Base-by-base conservation (phyloP, 2,113 vertebrate species). In the Corvus moneduloides region DNA sequence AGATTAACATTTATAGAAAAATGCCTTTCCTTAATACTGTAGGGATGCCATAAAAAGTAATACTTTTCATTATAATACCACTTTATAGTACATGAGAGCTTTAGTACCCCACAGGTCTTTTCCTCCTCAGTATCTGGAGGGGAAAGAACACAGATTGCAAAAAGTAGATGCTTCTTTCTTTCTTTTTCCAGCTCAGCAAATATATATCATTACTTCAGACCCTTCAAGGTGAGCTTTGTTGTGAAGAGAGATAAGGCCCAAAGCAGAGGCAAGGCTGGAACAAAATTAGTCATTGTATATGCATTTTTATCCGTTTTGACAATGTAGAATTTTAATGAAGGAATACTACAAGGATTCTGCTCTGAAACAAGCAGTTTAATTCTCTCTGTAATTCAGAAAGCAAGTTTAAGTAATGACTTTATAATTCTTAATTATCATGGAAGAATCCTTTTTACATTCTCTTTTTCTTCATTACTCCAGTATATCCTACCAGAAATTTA, bases 261-360 rank as follows among this genome's bases (percentile, higher is more conserved):
- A 44, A 67, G 81, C 61, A 93, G 81, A 73, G 82, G 84, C 35
- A 84, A 90, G 80, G 87, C 32, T 43, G 90, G 89, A 85, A 83
- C 58, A 63, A 44, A 62, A 92, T 73, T 62, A 76, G 93, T 94
- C 77, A 73, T 54, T 64, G 72, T 28, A 84, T 75, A 32, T 67
- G 82, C 90, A 84, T 85, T 91, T 94, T 89, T 74, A 92, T 84
- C 85, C 7, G 0, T 92, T 77, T 68, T 80, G 89, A 89, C 94
- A 87, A 93, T 15, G 56, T 2, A n/a, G 94, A 96, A 91, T 96
- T 97, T 97, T 90, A 97, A 96, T 95, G 96, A 97, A 94, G 69
- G 56, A 91, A 89, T 83, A 61, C 95, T 67, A 86, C 41, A 93
- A 96, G 79, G 91, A 69, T 91, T 93, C 86, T 71, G 56, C 62